phyloP scores from a whole-genome alignment of 2,113 vertebrate species.

The Lichenostomus cassidix region DNA sequence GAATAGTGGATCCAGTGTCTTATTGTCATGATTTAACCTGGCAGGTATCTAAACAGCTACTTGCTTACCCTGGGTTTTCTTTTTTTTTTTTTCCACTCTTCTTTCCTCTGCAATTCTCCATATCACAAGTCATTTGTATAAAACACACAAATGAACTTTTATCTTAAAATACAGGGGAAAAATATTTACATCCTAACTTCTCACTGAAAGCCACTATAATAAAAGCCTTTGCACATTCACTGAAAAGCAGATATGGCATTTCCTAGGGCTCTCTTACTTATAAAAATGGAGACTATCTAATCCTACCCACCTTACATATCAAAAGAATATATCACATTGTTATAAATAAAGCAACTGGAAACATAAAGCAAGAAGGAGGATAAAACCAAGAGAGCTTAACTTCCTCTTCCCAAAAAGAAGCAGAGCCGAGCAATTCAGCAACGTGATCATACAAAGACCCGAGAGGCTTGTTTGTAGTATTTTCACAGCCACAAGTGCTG shows the following conservation, averaged over 20 bases:
- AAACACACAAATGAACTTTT: not conserved
- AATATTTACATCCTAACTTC: not conserved
- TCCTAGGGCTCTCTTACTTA: not conserved
- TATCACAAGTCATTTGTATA: not conserved
- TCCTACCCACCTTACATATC: not conserved
- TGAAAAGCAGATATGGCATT: not conserved
- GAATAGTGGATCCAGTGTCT: not conserved
- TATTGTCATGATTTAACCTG: not conserved
- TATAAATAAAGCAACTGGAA: conserved; percentile 11
- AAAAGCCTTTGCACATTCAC: not conserved
- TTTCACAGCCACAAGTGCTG: not conserved
- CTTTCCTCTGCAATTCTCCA: not conserved
- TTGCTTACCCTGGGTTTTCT: not conserved
- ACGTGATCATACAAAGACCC: not conserved
- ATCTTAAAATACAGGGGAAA: not conserved
- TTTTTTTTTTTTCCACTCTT: not conserved
- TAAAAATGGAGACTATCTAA: not conserved
- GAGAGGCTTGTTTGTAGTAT: not conserved
- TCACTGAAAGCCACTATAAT: not conserved
- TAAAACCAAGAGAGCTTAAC: not conserved
- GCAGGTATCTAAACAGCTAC: not conserved
- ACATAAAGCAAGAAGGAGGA: not conserved
- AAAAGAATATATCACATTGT: not conserved
- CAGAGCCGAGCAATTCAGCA: not conserved
- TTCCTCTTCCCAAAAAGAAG: not conserved